These are phyloP conservation scores for Otus sunia DNA, from an alignment of 2,113 vertebrate species.

Conservation along the genomic window DNA sequence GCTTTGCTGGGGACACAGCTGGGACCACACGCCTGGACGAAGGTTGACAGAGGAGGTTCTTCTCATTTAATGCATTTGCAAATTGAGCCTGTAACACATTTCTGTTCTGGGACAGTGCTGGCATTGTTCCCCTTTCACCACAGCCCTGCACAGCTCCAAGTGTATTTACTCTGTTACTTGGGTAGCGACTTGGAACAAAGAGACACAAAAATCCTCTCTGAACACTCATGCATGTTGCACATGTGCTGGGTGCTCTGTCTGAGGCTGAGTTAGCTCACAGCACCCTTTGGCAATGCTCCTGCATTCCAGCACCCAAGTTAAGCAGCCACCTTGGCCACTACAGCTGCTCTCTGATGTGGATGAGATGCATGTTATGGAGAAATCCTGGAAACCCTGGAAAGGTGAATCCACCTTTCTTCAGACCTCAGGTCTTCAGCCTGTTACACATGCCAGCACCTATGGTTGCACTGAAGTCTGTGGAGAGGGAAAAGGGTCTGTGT, in stretches of 20 bases:
- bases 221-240: background rate
- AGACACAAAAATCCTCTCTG: background rate
- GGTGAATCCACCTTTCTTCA: background rate
- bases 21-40: fast-evolving
- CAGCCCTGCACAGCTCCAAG: background rate
- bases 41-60: background rate
- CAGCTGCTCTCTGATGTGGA: background rate
- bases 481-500: background rate
- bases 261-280: background rate
- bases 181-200: background rate
- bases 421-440: fast-evolving
- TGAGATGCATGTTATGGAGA: background rate
- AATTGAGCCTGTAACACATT: background rate
- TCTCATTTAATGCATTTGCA: background rate
- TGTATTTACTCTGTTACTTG: background rate
- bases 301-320: background rate
- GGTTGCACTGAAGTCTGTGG: background rate
- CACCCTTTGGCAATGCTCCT: background rate
- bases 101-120: background rate
- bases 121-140: background rate
- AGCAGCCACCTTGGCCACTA: background rate
- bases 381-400: background rate
- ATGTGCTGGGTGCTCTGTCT: background rate
- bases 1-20: background rate
- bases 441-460: background rate